Conservation (phyloP, 2,888 invertebrate species). For the Pyralis farinalis region DNA sequence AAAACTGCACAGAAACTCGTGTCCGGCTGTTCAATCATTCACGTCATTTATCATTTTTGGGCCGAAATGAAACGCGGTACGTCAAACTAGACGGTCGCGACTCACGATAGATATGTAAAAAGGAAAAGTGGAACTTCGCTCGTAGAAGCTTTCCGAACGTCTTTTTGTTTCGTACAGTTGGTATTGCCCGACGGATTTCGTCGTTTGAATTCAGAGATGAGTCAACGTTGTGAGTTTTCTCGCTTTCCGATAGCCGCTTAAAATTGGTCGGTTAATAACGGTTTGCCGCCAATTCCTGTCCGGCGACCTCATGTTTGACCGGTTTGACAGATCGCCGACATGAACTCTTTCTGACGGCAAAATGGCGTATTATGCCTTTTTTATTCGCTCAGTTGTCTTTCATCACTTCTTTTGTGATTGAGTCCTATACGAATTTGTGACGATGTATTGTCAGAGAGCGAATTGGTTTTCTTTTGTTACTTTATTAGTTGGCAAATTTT, state of each 20-base stretch:
- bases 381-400: conserved; percentile 72
- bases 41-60: conserved; percentile 70
- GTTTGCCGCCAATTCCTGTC: conserved; percentile 46
- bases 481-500: conserved; percentile 42
- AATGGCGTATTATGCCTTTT: conserved; percentile 77
- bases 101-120: conserved; percentile 62
- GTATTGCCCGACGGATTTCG: conserved; percentile 44
- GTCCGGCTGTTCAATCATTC: conserved; percentile 73
- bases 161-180: conserved; percentile 68
- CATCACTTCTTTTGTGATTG: conserved; percentile 77
- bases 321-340: conserved; percentile 78
- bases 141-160: conserved; percentile 68
- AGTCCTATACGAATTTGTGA: conserved; percentile 52
- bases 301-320: conserved; percentile 64
- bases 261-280: conserved; percentile 54
- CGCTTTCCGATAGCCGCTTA: conserved; percentile 31
- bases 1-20: conserved; percentile 44
- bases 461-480: conserved; percentile 58
- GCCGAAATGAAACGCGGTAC: conserved; percentile 59
- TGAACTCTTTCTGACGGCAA: conserved; percentile 71
- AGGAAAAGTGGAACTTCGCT: conserved; percentile 47
- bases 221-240: conserved; percentile 32
- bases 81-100: conserved; percentile 63
- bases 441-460: conserved; percentile 59
- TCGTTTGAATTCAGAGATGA: conserved; percentile 42